Evolutionary conservation across 1,140 invertebrate species (phyloP), one percentile per base, ranked within the genome.

Genomic region (Macrobrachium rosenbergii): DNA sequence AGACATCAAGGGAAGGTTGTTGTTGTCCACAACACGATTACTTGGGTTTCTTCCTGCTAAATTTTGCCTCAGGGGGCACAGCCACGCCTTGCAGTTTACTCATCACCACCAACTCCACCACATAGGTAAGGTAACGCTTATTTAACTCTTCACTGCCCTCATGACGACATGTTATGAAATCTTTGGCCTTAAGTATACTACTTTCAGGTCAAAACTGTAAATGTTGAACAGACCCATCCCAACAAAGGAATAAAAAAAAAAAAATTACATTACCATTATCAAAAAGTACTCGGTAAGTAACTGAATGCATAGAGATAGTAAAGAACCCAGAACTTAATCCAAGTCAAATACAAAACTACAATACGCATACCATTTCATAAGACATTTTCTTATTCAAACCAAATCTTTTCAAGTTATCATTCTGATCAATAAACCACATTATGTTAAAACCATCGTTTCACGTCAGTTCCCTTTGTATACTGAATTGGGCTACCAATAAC

Each of bases 1-100:
- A 73, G 85, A 87, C 85, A 87, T 87, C 85, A 87, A 87, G 85
- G 85, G 85, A 87, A 87, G 85, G 85, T 87, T 87, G 85, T 58
- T 84, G 83, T 62, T 84, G 83, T 84, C 83, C 83, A 63, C 60
- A 63, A 84, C 83, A 84, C 76, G 62, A 28, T 80, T 86, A 80
- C 69, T 62, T 73, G 78, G 69, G 60, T 72, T 62, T 87, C 77
- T 82, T 76, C 78, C 85, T 86, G 69, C 85, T 78, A 87, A 43
- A 77, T 77, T 82, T 69, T 80, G 78, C 78, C 60, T 73, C 37
- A 59, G 76, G 63, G 63, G 58, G 63, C 77, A 63, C 64, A 58
- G 84, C 64, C 72, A 72, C 76, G 60, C 59, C 75, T 67, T 76
- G 21, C 83, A 85, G 37, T 67, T 69, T 45, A 58, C 21, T 76